phyloP scores from a whole-genome alignment of 2,797 vertebrate species.

The Gallinago solitaria region DNA sequence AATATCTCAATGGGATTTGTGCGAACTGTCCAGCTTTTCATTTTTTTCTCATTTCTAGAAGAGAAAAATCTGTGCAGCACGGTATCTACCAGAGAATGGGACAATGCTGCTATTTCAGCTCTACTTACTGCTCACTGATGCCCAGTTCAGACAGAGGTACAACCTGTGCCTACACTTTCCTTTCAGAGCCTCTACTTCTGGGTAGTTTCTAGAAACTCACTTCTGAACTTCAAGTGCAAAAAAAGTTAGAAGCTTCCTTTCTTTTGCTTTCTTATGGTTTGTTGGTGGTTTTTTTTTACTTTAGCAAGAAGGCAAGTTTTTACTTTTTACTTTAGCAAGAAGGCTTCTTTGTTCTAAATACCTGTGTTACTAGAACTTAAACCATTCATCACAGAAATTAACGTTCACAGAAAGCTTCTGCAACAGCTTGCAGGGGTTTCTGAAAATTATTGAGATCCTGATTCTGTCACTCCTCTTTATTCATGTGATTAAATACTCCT shows the following conservation, averaged over 20 bases:
- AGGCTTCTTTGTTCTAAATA: background rate
- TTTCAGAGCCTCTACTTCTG: background rate
- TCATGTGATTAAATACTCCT: background rate
- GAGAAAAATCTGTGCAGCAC: background rate
- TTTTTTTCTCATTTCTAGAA: background rate
- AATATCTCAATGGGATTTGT: background rate
- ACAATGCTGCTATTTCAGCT: background rate
- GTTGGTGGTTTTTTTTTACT: background rate
- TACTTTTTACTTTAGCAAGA: background rate
- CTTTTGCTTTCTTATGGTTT: background rate
- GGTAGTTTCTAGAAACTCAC: background rate
- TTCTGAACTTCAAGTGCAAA: background rate
- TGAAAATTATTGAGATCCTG: background rate
- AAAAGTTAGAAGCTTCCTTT: background rate
- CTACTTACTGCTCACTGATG: background rate
- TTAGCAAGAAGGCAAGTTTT: background rate
- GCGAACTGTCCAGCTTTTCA: background rate
- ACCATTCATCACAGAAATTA: background rate
- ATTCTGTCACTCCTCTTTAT: background rate
- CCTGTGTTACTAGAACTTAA: background rate
- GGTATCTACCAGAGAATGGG: background rate
- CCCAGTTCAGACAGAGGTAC: accelerated
- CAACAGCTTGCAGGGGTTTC: background rate
- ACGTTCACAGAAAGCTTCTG: background rate
- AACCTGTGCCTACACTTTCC: background rate